These are phyloP conservation scores for Autographa gamma DNA, from an alignment of 2,888 invertebrate species.

Conservation along the genomic window DNA sequence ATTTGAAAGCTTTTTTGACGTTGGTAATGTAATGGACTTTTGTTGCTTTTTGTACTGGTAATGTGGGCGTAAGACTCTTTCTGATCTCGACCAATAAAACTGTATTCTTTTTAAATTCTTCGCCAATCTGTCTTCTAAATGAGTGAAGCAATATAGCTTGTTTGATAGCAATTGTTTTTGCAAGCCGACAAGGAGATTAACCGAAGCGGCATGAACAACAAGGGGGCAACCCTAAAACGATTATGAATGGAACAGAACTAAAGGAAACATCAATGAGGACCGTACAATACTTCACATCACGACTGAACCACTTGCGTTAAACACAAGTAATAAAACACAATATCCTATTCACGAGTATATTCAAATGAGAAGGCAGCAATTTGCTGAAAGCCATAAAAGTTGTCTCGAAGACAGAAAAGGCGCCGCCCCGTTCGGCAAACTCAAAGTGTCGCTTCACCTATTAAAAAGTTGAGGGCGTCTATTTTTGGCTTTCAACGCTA, in stretches of 20 bases:
- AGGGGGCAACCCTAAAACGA: not conserved
- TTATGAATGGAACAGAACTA: constrained; percentile 15
- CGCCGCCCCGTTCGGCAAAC: constrained; percentile 71
- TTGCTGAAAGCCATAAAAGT: constrained; percentile 84
- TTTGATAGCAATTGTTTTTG: not conserved
- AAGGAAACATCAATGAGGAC: constrained; percentile 33
- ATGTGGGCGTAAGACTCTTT: too few species aligned
- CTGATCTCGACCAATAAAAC: too few species aligned
- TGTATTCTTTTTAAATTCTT: too few species aligned
- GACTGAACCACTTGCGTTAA: constrained; percentile 45
- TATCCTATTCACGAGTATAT: constrained; percentile 65
- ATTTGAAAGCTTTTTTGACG: not conserved
- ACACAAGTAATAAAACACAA: constrained; percentile 43
- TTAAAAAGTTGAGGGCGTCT: constrained; percentile 85
- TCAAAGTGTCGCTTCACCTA: constrained; percentile 72
- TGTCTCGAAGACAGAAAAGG: constrained; percentile 77
- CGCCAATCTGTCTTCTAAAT: too few species aligned
- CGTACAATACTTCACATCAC: constrained; percentile 36
- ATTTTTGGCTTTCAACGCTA: constrained; percentile 79
- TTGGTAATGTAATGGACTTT: not conserved
- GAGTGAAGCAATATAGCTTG: too few species aligned
- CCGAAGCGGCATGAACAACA: not conserved
- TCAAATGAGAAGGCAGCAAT: constrained; percentile 80
- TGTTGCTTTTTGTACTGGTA: not conserved
- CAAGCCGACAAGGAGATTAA: not conserved